A percentile compares a stretch with the other conserved stretches of the same genome.
phyloP scores from a whole-genome alignment of 1,140 invertebrate genomes.

The Mizuhopecten yessoensis region DNA sequence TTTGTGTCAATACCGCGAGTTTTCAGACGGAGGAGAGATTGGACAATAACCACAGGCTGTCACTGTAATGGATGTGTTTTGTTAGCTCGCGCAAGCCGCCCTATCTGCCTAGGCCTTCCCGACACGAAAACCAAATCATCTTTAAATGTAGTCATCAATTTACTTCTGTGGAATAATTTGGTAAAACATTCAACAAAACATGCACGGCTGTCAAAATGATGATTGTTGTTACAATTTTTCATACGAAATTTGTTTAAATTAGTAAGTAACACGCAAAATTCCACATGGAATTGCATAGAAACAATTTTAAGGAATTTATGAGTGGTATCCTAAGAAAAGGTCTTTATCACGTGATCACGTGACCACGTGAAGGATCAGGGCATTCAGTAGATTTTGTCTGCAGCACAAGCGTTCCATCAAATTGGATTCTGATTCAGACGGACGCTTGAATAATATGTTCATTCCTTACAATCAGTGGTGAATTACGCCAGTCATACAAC shows the following conservation, averaged over 20 bases:
- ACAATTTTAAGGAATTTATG: conserved; percentile 29
- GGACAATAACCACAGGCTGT: conserved; percentile 2
- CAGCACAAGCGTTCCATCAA: conserved; percentile 12
- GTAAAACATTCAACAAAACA: conserved; percentile 39
- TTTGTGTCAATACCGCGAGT: conserved; percentile 37
- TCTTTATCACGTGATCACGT: conserved; percentile 21
- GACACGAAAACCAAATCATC: conserved; percentile 38
- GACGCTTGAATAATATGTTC: conserved; percentile 38
- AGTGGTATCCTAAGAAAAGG: conserved; percentile 31
- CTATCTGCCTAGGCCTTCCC: conserved; percentile 6
- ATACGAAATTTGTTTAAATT: conserved; percentile 36
- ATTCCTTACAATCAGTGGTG: conserved; percentile 13
- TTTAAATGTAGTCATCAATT: conserved; percentile 40
- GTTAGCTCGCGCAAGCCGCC: conserved; percentile 13
- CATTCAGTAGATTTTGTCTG: conserved; percentile 33
- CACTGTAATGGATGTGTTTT: conserved; percentile 14
- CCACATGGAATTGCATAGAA: not conserved
- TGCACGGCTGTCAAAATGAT: conserved; percentile 13
- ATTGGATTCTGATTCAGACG: conserved; percentile 18
- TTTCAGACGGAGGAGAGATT: conserved; percentile 4
- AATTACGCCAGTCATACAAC: conserved; percentile 24
- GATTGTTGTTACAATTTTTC: conserved; percentile 35
- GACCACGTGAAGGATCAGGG: conserved; percentile 14
- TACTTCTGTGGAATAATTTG: conserved; percentile 18
- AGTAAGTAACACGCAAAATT: conserved; percentile 34